Conservation (phyloP, 2,888 invertebrate species). For the Amblyjoppa proteus region DNA sequence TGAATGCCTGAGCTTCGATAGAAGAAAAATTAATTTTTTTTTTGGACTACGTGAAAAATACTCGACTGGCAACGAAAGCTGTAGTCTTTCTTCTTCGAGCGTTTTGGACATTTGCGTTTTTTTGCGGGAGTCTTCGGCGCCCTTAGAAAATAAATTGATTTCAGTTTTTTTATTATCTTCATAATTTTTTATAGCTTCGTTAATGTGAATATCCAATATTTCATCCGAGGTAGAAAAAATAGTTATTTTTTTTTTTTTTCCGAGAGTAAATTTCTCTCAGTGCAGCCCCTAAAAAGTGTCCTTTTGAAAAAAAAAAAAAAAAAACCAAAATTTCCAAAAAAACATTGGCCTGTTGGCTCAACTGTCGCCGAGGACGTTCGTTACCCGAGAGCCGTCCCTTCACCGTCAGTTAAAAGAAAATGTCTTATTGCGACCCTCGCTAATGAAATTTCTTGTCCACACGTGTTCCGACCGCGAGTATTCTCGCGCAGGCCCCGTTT, state of each 20-base stretch:
- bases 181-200: no score
- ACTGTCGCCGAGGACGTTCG: constrained; percentile 37
- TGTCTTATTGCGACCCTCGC: constrained; percentile 28
- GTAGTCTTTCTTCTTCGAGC: no score
- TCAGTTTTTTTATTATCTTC: no score
- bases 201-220: no score
- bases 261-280: not conserved
- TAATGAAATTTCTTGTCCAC: constrained; percentile 53
- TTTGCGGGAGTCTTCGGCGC: no score
- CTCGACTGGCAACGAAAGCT: no score
- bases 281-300: not conserved
- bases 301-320: constrained; percentile 3
- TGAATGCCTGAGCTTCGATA: no score
- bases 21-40: no score
- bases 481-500: constrained; percentile 3
- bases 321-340: not conserved
- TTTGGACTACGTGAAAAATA: no score
- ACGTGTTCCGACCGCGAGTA: constrained; percentile 29
- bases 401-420: constrained; percentile 1
- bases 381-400: constrained; percentile 46
- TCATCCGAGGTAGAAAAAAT: not conserved
- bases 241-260: not conserved
- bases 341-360: not conserved
- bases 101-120: no score
- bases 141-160: no score